Percentiles rank a stretch among this genome's conserved stretches.
Evolutionary conservation across 2,113 vertebrate species (phyloP).

Genomic region (Microcebus tavaratra): DNA sequence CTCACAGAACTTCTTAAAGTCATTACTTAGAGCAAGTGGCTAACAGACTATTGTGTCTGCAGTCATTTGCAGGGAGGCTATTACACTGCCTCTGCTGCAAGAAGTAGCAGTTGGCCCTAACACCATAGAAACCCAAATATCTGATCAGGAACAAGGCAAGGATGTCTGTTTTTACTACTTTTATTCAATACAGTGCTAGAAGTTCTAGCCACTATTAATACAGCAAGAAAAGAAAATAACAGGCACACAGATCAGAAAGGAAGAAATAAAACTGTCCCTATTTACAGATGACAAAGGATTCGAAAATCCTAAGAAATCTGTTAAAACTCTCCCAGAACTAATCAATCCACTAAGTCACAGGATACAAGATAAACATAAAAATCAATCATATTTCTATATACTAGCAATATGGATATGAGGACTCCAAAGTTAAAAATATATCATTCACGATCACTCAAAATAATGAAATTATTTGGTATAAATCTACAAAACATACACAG

Average conservation of each 20-base stretch:
- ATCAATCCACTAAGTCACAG: background rate
- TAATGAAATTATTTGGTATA: background rate
- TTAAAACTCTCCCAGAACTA: background rate
- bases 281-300: conserved; percentile 29
- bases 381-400: background rate
- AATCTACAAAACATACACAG: background rate
- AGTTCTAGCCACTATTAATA: background rate
- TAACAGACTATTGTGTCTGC: background rate
- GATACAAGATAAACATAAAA: background rate
- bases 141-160: background rate
- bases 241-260: background rate
- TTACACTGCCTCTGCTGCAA: background rate
- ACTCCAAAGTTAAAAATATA: background rate
- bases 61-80: background rate
- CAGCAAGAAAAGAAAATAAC: background rate
- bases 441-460: background rate
- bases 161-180: background rate
- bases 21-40: background rate
- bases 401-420: background rate
- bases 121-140: background rate
- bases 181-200: conserved; percentile 9
- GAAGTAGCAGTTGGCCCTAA: background rate
- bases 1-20: background rate
- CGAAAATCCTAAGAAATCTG: background rate
- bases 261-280: conserved; percentile 9